These are phyloP conservation scores for Antheraea yamamai DNA, from an alignment of 2,888 invertebrate species.

Conservation along the genomic window DNA sequence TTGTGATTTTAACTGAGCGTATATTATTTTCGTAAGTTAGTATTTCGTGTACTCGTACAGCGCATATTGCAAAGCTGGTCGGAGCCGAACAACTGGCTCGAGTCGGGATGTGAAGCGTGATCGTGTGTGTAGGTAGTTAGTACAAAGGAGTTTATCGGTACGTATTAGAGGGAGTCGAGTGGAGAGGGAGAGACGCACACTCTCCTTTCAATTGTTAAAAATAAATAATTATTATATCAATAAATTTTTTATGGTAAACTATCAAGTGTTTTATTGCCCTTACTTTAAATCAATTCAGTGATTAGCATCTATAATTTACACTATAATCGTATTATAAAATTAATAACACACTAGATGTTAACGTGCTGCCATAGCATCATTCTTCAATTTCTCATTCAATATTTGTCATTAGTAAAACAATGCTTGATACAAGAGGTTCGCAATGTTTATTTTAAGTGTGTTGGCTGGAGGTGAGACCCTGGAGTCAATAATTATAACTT, in stretches of 20 bases:
- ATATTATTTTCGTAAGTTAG: neutral
- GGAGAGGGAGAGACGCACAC: constrained; percentile 37
- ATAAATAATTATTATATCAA: constrained; percentile 78
- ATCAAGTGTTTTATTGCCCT: constrained; percentile 31
- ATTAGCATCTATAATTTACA: too few species aligned
- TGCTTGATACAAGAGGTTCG: too few species aligned
- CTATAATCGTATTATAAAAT: too few species aligned
- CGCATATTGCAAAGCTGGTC: neutral
- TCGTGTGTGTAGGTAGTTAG: constrained; percentile 46
- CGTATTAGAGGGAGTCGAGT: constrained; percentile 7
- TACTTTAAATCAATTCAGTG: neutral
- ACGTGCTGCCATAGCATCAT: too few species aligned
- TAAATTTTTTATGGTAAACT: constrained; percentile 78
- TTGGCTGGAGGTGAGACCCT: too few species aligned
- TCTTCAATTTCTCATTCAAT: too few species aligned
- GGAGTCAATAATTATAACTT: too few species aligned
- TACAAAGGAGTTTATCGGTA: constrained; percentile 50
- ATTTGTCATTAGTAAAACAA: too few species aligned
- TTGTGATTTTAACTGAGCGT: neutral
- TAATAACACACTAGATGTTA: too few species aligned
- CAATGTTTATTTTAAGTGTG: too few species aligned
- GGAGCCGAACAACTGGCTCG: neutral
- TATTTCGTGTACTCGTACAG: neutral
- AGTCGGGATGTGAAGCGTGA: constrained; percentile 14
- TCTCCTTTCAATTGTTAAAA: constrained; percentile 71